phyloP scores from a whole-genome alignment of 1,140 invertebrate genomes.

The Trachelipus rathkii region DNA sequence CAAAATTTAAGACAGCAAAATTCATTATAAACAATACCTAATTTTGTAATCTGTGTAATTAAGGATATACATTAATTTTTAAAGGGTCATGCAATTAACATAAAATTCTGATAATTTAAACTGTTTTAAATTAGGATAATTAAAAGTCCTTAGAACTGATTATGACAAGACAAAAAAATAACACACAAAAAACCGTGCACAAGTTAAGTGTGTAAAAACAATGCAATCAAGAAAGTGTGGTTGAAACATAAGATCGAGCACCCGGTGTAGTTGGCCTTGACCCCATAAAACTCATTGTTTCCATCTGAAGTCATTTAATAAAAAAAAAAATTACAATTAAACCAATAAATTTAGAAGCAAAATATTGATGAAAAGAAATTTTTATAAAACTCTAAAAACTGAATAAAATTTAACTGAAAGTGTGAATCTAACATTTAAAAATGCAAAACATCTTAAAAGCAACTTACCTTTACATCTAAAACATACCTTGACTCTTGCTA shows the following conservation, averaged over 20 bases:
- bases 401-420: too few relatives aligned
- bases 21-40: background rate
- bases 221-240: background rate
- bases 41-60: background rate
- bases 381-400: too few relatives aligned
- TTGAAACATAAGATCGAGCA: slow-evolving; percentile 37
- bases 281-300: slow-evolving; percentile 42
- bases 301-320: slow-evolving; percentile 31
- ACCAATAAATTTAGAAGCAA: too few relatives aligned
- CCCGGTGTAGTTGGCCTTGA: slow-evolving; percentile 42
- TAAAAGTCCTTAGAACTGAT: background rate
- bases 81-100: background rate
- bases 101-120: background rate
- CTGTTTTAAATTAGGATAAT: too few relatives aligned
- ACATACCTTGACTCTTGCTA: slow-evolving; percentile 77
- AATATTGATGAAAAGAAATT: too few relatives aligned
- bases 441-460: too few relatives aligned
- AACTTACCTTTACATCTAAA: background rate
- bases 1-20: background rate
- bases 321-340: too few relatives aligned
- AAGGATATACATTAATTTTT: background rate
- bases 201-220: too few relatives aligned
- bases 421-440: too few relatives aligned
- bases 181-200: background rate
- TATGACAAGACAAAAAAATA: background rate